phyloP scores from a whole-genome alignment of 2,888 invertebrate genomes.

The Aelia acuminata region DNA sequence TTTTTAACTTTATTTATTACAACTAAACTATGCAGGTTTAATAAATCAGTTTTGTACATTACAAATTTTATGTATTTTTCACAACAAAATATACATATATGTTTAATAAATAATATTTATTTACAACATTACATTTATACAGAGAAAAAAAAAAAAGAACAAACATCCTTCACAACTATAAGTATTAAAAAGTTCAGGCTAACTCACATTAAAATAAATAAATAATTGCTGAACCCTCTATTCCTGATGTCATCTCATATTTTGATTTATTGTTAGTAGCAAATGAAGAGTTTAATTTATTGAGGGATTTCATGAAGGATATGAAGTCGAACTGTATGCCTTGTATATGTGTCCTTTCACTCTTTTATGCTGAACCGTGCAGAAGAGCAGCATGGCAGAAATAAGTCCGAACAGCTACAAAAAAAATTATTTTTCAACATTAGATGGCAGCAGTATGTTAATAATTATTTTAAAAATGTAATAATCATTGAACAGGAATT shows the following conservation, averaged over 20 bases:
- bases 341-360: slow-evolving; percentile 68
- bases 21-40: not conserved
- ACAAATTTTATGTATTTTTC: slow-evolving; percentile 36
- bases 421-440: slow-evolving; percentile 60
- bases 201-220: slow-evolving; percentile 32
- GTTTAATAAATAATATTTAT: slow-evolving; percentile 48
- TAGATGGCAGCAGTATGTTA: not conserved
- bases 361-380: slow-evolving; percentile 79
- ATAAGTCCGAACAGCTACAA: slow-evolving; percentile 81
- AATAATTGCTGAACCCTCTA: slow-evolving; percentile 13
- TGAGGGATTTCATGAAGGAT: slow-evolving; percentile 29
- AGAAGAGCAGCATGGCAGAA: slow-evolving; percentile 82
- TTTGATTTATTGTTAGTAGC: slow-evolving; percentile 27
- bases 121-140: slow-evolving; percentile 46
- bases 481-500: too few relatives aligned
- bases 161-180: not conserved
- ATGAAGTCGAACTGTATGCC: slow-evolving; percentile 62
- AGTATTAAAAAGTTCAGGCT: slow-evolving; percentile 1
- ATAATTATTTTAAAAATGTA: too few relatives aligned
- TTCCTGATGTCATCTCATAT: not conserved
- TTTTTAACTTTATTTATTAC: not conserved
- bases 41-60: not conserved
- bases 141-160: not conserved
- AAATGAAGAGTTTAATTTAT: not conserved
- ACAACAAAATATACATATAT: slow-evolving; percentile 47